Evolutionary conservation across 2,113 vertebrate species (phyloP).

Genomic region (Dipodomys stephensi): DNA sequence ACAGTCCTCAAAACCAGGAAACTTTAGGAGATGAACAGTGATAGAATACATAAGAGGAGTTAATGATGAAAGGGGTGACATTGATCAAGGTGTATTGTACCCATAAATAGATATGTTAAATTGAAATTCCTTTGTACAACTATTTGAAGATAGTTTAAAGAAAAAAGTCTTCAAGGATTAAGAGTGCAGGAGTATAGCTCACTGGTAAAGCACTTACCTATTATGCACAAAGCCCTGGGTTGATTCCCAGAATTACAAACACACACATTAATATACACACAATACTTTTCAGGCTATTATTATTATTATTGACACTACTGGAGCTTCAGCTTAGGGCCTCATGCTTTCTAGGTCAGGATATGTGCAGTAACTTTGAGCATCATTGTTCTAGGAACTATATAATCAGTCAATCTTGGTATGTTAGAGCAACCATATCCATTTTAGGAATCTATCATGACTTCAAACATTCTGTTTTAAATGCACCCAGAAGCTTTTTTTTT

Average conservation of each 20-base stretch:
- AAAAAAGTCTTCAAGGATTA: too few relatives aligned
- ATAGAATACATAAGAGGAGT: too few relatives aligned
- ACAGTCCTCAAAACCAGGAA: neutral
- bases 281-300: neutral
- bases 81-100: too few relatives aligned
- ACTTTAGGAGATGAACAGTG: too few relatives aligned
- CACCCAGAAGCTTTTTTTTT: neutral
- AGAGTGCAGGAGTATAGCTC: neutral
- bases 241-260: neutral
- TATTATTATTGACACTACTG: too few relatives aligned
- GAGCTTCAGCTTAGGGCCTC: too few relatives aligned
- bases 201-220: neutral
- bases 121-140: too few relatives aligned
- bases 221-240: neutral
- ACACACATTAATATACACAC: neutral
- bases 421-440: neutral
- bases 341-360: too few relatives aligned
- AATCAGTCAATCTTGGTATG: neutral
- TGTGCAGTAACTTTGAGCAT: neutral
- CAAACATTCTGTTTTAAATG: neutral
- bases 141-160: too few relatives aligned
- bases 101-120: too few relatives aligned
- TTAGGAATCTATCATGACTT: neutral
- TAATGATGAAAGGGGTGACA: too few relatives aligned
- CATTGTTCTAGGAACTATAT: neutral